phyloP scores from a whole-genome alignment of 2,113 vertebrate genomes.

The Antechinus flavipes region DNA sequence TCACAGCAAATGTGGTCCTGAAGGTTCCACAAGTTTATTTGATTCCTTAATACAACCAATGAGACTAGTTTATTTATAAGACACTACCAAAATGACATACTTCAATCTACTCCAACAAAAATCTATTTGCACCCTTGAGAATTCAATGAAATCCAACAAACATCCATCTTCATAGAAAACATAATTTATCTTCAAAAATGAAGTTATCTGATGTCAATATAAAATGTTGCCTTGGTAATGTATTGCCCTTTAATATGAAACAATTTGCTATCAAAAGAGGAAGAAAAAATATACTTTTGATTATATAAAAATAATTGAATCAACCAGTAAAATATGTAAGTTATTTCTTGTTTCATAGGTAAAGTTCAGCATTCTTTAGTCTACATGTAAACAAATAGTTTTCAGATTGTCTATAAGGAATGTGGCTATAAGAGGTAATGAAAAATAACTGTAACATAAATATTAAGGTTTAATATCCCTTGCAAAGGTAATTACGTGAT shows the following conservation, averaged over 20 bases:
- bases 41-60: background rate
- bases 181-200: background rate
- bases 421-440: background rate
- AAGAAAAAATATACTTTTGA: background rate
- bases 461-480: background rate
- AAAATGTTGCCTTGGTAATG: background rate
- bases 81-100: background rate
- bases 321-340: background rate
- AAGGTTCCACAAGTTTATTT: conserved; percentile 17
- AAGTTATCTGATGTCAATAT: background rate
- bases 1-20: background rate
- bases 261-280: background rate
- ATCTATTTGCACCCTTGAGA: background rate
- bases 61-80: conserved; percentile 30
- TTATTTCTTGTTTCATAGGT: background rate
- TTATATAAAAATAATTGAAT: background rate
- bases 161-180: background rate
- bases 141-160: background rate
- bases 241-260: background rate
- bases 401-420: background rate
- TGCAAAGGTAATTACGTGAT: background rate
- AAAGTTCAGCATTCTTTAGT: background rate
- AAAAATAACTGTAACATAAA: background rate
- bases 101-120: background rate
- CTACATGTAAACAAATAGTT: background rate